Conservation (phyloP, 2,888 invertebrate genomes). For the Nycteola revayana region DNA sequence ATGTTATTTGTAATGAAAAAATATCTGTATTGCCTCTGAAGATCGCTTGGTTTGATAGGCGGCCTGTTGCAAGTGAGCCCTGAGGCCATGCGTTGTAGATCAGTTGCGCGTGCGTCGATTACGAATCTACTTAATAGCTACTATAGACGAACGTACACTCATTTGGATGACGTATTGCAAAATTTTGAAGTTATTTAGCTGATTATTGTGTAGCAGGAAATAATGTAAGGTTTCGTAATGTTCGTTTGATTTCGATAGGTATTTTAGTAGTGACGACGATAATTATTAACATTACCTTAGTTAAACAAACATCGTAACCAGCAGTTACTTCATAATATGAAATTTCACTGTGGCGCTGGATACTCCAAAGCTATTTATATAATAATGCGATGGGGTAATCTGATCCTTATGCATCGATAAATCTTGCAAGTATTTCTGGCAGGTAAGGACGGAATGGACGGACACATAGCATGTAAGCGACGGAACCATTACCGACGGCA, state of each 20-base stretch:
- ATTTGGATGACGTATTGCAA: slow-evolving; percentile 36
- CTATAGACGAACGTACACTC: slow-evolving; percentile 19
- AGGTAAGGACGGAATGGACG: slow-evolving; percentile 45
- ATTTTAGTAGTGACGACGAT: too few relatives aligned
- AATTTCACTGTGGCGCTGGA: too few relatives aligned
- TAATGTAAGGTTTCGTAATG: too few relatives aligned
- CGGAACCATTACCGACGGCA: slow-evolving; percentile 61
- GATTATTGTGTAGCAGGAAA: slow-evolving; percentile 24
- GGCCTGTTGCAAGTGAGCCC: slow-evolving; percentile 52
- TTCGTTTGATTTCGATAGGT: too few relatives aligned
- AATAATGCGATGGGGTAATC: slow-evolving; percentile 9
- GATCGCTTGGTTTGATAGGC: slow-evolving; percentile 54
- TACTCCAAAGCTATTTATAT: too few relatives aligned
- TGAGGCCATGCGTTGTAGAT: slow-evolving; percentile 46
- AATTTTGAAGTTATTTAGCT: slow-evolving; percentile 22
- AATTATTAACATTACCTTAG: too few relatives aligned
- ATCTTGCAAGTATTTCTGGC: slow-evolving; percentile 7
- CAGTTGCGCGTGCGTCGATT: slow-evolving; percentile 45
- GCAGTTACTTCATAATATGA: too few relatives aligned
- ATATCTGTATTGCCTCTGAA: slow-evolving; percentile 34
- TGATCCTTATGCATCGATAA: too few relatives aligned
- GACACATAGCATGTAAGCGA: slow-evolving; percentile 48
- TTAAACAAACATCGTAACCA: too few relatives aligned
- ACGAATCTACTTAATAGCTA: slow-evolving; percentile 46
- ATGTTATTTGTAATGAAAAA: slow-evolving; percentile 55